Percentiles rank a stretch among this genome's conserved stretches.
Evolutionary conservation across 2,113 vertebrate species (phyloP).

Genomic region (Felis chaus): DNA sequence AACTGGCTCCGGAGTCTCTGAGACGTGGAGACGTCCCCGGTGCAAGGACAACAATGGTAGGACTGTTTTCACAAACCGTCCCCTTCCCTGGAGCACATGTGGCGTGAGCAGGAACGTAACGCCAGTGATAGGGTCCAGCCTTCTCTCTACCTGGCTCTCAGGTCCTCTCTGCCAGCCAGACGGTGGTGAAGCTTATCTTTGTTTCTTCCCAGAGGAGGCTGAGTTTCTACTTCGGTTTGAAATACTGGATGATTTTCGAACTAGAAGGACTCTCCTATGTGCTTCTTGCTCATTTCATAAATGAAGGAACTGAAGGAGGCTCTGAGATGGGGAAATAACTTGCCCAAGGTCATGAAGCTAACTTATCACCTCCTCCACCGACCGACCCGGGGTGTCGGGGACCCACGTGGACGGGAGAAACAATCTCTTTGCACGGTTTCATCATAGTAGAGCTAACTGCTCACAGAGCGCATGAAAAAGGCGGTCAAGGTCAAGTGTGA

Average conservation of each 20-base stretch:
- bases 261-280: background rate
- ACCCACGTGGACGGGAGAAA: background rate
- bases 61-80: background rate
- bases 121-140: background rate
- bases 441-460: background rate
- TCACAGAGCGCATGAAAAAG: background rate
- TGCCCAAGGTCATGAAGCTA: background rate
- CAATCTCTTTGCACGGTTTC: background rate
- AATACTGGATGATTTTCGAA: background rate
- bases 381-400: background rate
- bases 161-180: background rate
- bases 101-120: background rate
- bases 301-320: background rate
- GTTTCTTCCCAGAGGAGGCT: background rate
- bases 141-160: background rate
- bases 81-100: background rate
- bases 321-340: background rate
- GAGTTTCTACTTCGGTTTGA: background rate
- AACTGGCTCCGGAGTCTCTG: background rate
- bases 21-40: background rate
- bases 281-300: background rate
- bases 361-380: background rate
- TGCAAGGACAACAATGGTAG: background rate
- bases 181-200: background rate
- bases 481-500: background rate